Base-by-base conservation (phyloP, 2,113 vertebrate species). In the Shinisaurus crocodilurus region DNA sequence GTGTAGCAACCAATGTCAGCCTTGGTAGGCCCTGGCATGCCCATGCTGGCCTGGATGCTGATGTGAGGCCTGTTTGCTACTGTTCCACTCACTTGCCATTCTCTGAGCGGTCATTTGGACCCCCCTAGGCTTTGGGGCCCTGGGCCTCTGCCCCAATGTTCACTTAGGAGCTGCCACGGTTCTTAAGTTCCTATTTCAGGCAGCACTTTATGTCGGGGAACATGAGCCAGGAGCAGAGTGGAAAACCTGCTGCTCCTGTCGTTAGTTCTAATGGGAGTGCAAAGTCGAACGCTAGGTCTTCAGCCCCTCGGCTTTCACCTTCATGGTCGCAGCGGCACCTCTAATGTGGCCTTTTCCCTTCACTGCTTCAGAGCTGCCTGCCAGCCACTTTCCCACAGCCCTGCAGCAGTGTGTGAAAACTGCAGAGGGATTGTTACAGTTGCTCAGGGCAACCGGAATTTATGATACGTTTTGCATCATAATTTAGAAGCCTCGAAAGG, bases 381-480 rank as follows among this genome's bases (percentile, higher is more conserved):
- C 29, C 88, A 92, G 57, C 1, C 63, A 25, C 45, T 40, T 90
- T 74, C 60, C 82, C 67, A 37, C 88, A 50, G 80, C 18, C 60
- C 85, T 45, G 48, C 13, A 86, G 6, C 57, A 0, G 0, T 1
- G 75, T 91, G 50, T 48, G 77, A 90, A 89, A 63, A 69, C 83
- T 89, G 87, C 69, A 77, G 43, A 25, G 91, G 88, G 16, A 82
- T 94, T 95, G 75, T 85, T 87, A 16, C 34, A 85, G 88, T 92
- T 95, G 87, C 92, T 95, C 0, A 0, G 34, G 48, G 87, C 85
- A 95, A 91, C 57, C 27, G 82, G 65, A 72, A 65, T 25, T 89
- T 92, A 93, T 76, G 40, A 92, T 88, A 79, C 0, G 27, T 83
- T 91, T 92, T 91, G 48, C 18, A 40, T 89, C 89, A 75, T 84